phyloP scores from a whole-genome alignment of 30 jellyfish, hydroid and myxozoan genomes.

The Chironex yamaguchii region DNA sequence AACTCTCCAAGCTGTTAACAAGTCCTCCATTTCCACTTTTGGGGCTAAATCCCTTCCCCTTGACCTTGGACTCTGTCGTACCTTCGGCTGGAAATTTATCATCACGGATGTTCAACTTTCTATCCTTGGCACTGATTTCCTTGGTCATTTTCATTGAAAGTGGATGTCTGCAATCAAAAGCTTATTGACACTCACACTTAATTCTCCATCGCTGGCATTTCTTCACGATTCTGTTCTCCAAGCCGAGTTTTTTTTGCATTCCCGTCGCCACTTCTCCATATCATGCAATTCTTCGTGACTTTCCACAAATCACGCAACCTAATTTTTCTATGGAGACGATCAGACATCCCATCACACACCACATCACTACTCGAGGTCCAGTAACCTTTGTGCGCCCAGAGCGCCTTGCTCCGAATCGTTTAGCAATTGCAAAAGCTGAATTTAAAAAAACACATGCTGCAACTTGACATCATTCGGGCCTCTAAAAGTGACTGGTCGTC shows the following conservation, averaged over 20 bases:
- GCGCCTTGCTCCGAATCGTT: conserved; percentile 18
- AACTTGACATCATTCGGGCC: conserved; percentile 16
- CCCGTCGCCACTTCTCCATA: not conserved
- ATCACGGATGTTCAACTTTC: too few species aligned
- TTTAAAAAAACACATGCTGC: conserved; percentile 39
- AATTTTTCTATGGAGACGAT: not conserved
- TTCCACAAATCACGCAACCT: not conserved
- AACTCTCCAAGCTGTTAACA: conserved; percentile 5
- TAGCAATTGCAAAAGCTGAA: conserved; percentile 24
- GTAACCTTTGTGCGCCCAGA: conserved; percentile 18
- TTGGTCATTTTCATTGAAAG: not conserved
- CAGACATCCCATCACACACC: conserved; percentile 25
- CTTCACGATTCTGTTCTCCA: not conserved
- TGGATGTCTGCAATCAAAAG: conserved; percentile 1
- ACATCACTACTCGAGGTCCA: not conserved
- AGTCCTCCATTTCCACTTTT: too few species aligned
- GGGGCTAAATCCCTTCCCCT: conserved; percentile 1
- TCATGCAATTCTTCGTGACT: not conserved
- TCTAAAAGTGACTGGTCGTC: too few species aligned
- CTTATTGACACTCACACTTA: not conserved
- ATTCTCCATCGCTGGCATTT: not conserved
- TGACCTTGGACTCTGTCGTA: too few species aligned
- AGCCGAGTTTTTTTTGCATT: conserved; percentile 1
- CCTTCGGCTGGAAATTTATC: conserved; percentile 6
- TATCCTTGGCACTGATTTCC: conserved; percentile 42